Conservation (phyloP, 1,140 invertebrate genomes). For the Augochlora pura region DNA sequence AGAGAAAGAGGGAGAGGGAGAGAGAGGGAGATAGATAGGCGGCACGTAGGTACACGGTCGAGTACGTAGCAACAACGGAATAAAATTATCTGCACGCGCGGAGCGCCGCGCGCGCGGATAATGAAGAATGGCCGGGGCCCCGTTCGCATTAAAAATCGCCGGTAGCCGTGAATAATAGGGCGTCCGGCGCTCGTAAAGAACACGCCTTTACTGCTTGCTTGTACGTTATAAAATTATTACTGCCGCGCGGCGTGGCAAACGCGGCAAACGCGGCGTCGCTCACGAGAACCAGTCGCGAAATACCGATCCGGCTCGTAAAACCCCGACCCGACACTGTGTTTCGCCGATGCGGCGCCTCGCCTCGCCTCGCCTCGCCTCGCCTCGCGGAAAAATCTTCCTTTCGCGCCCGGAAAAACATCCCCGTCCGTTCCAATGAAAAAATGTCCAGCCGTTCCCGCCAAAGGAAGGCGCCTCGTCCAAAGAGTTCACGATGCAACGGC, state of each 20-base stretch:
- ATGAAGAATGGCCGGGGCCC: constrained; percentile 12
- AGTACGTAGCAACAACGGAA: constrained; percentile 7
- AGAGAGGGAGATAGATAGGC: too few species aligned
- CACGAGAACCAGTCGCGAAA: neutral
- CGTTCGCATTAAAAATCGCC: constrained; percentile 30
- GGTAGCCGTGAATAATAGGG: constrained; percentile 26
- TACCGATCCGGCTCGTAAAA: constrained; percentile 19
- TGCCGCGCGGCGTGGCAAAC: constrained; percentile 16
- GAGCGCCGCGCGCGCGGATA: neutral
- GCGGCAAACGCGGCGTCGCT: neutral
- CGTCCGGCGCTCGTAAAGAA: constrained; percentile 23
- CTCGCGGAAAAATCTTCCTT: too few species aligned
- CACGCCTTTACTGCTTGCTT: constrained; percentile 28
- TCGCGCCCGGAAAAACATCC: too few species aligned
- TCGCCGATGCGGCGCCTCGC: too few species aligned
- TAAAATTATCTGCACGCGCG: constrained; percentile 21
- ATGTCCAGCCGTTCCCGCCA: too few species aligned
- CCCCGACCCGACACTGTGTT: neutral
- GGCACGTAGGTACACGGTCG: too few species aligned
- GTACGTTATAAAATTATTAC: constrained; percentile 39
- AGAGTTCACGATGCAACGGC: too few species aligned
- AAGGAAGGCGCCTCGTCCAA: too few species aligned
- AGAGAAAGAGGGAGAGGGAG: too few species aligned
- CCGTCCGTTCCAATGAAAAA: too few species aligned
- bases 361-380: too few species aligned